These are phyloP conservation scores for Coilia nasus DNA, from an alignment of 2,797 vertebrate species.

Conservation along the genomic window DNA sequence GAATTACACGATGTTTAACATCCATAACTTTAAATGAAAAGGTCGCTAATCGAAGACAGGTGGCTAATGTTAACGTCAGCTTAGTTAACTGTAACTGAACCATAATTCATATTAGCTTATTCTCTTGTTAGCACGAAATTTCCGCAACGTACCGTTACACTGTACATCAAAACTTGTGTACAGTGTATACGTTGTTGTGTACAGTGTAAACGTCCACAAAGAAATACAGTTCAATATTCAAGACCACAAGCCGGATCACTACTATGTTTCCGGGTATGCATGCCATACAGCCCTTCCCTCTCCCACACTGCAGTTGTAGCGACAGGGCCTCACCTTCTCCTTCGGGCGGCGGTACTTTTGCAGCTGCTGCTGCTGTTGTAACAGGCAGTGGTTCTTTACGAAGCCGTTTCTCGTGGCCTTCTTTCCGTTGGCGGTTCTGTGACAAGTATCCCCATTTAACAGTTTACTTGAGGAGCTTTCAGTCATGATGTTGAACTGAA, in stretches of 20 bases:
- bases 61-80: too few relatives aligned
- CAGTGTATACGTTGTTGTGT: neutral
- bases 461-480: slow-evolving; percentile 72
- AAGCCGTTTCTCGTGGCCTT: slow-evolving; percentile 72
- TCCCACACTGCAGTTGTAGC: slow-evolving; percentile 30
- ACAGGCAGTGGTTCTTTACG: slow-evolving; percentile 71
- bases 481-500: slow-evolving; percentile 66
- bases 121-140: neutral
- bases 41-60: too few relatives aligned
- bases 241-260: neutral
- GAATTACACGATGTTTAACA: too few relatives aligned
- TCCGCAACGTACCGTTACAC: neutral
- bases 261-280: slow-evolving; percentile 14
- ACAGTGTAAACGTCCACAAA: neutral
- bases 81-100: neutral
- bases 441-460: slow-evolving; percentile 69
- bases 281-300: neutral
- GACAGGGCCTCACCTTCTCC: slow-evolving; percentile 76
- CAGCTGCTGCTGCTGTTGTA: slow-evolving; percentile 62
- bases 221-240: neutral
- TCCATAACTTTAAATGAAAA: too few relatives aligned
- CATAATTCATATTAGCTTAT: neutral
- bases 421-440: slow-evolving; percentile 60
- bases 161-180: neutral
- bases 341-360: slow-evolving; percentile 64